phyloP scores from a whole-genome alignment of 1,140 invertebrate genomes.

The Centruroides vittatus region DNA sequence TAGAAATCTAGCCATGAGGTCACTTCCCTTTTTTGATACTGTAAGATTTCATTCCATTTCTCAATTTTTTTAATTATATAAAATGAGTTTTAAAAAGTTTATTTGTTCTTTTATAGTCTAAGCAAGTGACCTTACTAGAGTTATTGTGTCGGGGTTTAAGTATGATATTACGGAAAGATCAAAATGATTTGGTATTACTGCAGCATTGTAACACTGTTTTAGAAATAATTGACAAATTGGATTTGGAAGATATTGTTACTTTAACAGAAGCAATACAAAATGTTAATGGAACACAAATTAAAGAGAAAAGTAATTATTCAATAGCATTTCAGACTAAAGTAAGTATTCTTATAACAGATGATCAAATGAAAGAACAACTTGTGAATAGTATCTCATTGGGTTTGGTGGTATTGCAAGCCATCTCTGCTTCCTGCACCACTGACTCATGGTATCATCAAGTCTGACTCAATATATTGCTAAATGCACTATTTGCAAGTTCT shows the following conservation, averaged over 20 bases:
- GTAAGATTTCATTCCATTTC: background rate
- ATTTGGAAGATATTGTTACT: conserved; percentile 1
- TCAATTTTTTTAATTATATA: background rate
- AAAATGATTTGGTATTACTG: conserved; percentile 8
- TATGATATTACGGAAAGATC: conserved; percentile 7
- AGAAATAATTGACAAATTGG: background rate
- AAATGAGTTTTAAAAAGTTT: background rate
- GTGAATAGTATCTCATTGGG: no score
- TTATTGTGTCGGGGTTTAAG: conserved; percentile 3
- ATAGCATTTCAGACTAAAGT: conserved; percentile 4
- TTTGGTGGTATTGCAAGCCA: no score
- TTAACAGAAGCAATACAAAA: conserved; percentile 6
- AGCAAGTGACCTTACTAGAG: background rate
- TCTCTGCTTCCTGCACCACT: no score
- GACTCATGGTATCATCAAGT: no score
- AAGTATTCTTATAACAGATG: background rate
- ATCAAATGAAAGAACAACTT: no score
- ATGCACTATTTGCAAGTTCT: no score
- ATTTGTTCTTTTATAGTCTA: background rate
- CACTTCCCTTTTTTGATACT: conserved; percentile 8
- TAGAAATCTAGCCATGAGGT: conserved; percentile 7
- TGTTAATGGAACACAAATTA: background rate
- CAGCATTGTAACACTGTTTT: background rate
- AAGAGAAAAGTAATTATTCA: conserved; percentile 5
- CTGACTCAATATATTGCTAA: no score